Percentiles rank a stretch among this genome's conserved stretches.
Evolutionary conservation across 1,140 invertebrate genomes (phyloP).

Genomic region (Caenorhabditis remanei): DNA sequence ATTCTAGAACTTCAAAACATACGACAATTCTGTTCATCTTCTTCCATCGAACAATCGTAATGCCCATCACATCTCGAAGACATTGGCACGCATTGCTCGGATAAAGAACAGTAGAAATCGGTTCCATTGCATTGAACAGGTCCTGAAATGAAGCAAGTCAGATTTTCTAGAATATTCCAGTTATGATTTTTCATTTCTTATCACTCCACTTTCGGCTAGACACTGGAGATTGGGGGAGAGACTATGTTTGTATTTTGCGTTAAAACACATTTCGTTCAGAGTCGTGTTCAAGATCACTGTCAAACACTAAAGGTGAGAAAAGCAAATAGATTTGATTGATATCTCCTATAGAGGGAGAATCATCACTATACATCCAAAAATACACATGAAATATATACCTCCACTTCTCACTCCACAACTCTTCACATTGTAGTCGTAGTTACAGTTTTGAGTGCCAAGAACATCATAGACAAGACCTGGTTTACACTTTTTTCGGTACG

Average conservation of each 20-base stretch:
- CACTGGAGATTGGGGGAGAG: not conserved
- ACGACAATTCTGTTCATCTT: conserved; percentile 78
- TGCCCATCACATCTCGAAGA: conserved; percentile 74
- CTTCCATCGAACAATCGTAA: conserved; percentile 77
- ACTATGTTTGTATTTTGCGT: conserved; percentile 25
- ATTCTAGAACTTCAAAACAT: conserved; percentile 48
- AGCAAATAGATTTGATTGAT: conserved; percentile 43
- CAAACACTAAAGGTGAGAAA: conserved; percentile 52
- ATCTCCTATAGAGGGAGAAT: not conserved
- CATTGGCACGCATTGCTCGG: conserved; percentile 72
- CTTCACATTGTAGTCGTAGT: conserved; percentile 77
- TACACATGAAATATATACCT: not conserved
- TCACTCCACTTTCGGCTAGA: not conserved
- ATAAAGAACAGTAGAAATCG: conserved; percentile 74
- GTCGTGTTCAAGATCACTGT: conserved; percentile 51
- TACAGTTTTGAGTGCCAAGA: conserved; percentile 76
- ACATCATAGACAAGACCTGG: conserved; percentile 75
- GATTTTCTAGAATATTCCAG: not conserved
- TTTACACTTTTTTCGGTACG: conserved; percentile 74
- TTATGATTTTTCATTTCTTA: conserved; percentile 5
- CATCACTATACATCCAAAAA: conserved; percentile 8
- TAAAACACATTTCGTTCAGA: conserved; percentile 44
- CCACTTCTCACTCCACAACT: conserved; percentile 70
- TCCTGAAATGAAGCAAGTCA: conserved; percentile 5
- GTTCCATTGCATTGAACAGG: conserved; percentile 68